Evolutionary conservation across 2,113 vertebrate species (phyloP).

Genomic region (Melanerpes aurifrons): DNA sequence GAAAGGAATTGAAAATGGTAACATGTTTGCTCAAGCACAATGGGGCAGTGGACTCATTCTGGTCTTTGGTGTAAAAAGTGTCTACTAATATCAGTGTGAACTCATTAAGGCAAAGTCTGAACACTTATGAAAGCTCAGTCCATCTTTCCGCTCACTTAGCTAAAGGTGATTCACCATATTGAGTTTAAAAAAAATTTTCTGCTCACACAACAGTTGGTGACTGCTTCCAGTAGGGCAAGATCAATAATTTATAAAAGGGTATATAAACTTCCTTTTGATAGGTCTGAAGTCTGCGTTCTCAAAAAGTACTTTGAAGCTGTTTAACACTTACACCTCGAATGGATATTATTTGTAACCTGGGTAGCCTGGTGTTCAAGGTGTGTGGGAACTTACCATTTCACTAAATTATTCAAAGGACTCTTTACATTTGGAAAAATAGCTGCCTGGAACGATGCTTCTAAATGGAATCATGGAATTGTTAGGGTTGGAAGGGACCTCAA

Average conservation of each 20-base stretch:
- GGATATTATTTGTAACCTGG: neutral
- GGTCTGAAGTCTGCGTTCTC: neutral
- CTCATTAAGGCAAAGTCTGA: neutral
- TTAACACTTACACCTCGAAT: neutral
- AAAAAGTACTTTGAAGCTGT: neutral
- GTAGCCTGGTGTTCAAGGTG: neutral
- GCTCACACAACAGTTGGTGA: neutral
- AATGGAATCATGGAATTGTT: neutral
- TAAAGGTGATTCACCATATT: neutral
- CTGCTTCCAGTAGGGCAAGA: neutral
- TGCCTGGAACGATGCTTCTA: neutral
- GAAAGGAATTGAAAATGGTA: slow-evolving; percentile 23
- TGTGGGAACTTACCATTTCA: neutral
- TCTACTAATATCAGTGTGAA: neutral
- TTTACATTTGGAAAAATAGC: neutral
- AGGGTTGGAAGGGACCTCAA: no score
- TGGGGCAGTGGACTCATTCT: neutral
- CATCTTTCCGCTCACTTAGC: neutral
- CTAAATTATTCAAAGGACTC: neutral
- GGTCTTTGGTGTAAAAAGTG: neutral
- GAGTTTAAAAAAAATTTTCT: neutral
- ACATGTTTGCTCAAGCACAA: neutral
- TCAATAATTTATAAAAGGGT: neutral
- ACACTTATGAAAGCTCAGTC: neutral
- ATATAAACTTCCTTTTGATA: neutral